These are phyloP conservation scores for Stenopsyche tienmushanensis DNA, from an alignment of 1,140 invertebrate genomes.

Conservation along the genomic window DNA sequence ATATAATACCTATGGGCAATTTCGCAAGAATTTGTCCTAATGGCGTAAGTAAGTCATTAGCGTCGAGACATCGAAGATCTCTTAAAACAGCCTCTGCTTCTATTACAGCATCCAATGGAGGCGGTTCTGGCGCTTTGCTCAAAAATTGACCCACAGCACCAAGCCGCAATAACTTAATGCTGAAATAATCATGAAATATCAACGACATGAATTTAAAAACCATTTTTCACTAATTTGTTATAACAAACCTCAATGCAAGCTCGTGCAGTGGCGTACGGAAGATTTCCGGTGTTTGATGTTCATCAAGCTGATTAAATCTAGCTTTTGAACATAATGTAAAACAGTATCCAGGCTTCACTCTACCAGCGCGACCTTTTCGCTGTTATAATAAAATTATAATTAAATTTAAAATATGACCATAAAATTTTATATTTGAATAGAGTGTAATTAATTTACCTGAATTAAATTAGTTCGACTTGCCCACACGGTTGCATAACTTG, in stretches of 20 bases:
- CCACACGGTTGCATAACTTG: conserved; percentile 92
- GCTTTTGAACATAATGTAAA: conserved; percentile 84
- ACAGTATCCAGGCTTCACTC: conserved; percentile 84
- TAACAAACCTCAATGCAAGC: conserved; percentile 65
- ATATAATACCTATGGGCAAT: conserved; percentile 67
- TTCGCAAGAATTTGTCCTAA: conserved; percentile 90
- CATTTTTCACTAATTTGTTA: neutral
- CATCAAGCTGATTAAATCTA: conserved; percentile 75
- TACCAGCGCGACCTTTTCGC: conserved; percentile 85
- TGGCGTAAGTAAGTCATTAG: conserved; percentile 82
- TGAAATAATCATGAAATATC: conserved; percentile 34
- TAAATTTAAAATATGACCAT: conserved; percentile 6
- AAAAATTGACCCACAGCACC: conserved; percentile 91
- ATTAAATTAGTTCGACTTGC: conserved; percentile 89
- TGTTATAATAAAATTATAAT: conserved; percentile 48
- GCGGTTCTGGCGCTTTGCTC: conserved; percentile 90
- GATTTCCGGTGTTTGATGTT: conserved; percentile 94
- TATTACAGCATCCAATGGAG: conserved; percentile 91
- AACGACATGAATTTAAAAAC: neutral
- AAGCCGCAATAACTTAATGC: conserved; percentile 77
- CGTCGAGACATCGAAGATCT: conserved; percentile 88
- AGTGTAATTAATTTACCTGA: conserved; percentile 57
- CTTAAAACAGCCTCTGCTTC: conserved; percentile 75
- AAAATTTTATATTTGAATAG: neutral
- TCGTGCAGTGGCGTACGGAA: conserved; percentile 94